Evolutionary conservation across 2,797 vertebrate species (phyloP).

Genomic region (Dallia pectoralis): DNA sequence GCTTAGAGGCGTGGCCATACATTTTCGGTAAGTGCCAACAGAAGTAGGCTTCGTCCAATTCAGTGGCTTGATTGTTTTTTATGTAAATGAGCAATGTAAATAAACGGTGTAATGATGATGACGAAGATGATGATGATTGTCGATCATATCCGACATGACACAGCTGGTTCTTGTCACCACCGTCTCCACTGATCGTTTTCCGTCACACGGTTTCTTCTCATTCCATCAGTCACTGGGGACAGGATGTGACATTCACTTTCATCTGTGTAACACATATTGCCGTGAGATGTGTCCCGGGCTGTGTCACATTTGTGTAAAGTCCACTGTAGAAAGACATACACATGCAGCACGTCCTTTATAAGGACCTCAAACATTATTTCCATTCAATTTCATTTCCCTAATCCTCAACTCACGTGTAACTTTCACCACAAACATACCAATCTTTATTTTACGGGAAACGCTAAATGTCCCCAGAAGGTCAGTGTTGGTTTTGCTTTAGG

Average conservation of each 20-base stretch:
- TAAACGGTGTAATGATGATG: constrained; percentile 2
- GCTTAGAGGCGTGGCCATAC: no score
- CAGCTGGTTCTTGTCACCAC: background rate
- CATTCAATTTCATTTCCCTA: no score
- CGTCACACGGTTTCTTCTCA: constrained; percentile 1
- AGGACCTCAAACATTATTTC: no score
- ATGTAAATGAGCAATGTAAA: background rate
- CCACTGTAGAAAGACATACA: background rate
- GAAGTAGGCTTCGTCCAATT: background rate
- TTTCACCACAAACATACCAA: no score
- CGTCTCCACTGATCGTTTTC: background rate
- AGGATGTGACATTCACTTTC: background rate
- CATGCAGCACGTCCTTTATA: background rate
- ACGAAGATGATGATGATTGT: background rate
- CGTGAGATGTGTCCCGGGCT: no score
- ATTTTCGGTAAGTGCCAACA: no score
- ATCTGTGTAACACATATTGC: background rate
- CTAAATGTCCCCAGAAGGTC: no score
- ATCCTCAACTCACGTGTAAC: no score
- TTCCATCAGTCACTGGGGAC: constrained; percentile 8
- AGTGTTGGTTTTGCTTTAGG: no score
- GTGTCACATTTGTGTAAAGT: no score
- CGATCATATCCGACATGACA: background rate
- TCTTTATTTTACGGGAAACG: no score
- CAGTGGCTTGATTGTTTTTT: background rate